phyloP scores from a whole-genome alignment of 2,797 vertebrate genomes.

The Crenichthys baileyi region DNA sequence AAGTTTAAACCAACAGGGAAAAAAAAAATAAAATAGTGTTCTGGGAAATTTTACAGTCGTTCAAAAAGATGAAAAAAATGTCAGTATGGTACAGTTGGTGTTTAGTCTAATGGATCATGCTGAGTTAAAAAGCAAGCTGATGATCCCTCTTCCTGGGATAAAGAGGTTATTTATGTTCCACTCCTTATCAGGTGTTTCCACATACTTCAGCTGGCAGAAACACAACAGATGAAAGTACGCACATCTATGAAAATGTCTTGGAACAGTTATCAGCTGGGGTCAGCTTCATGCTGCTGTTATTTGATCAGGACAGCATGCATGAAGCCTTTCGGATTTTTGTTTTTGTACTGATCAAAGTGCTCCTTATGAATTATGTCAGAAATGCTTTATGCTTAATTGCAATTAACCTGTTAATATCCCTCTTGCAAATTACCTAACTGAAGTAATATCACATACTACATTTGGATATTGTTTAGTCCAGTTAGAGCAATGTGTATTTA shows the following conservation, averaged over 20 bases:
- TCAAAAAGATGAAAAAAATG: not conserved
- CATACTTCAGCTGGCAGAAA: conserved; percentile 7
- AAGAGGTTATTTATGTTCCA: conserved; percentile 1
- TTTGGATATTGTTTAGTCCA: not conserved
- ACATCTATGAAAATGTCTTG: conserved; percentile 6
- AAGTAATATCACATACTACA: not conserved
- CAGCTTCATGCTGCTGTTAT: conserved; percentile 3
- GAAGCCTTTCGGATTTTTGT: not conserved
- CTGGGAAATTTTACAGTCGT: no score
- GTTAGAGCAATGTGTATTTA: not conserved
- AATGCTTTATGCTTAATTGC: not conserved
- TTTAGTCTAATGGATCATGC: not conserved
- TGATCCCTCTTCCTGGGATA: conserved; percentile 11
- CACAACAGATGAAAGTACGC: conserved; percentile 35
- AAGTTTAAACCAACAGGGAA: not conserved
- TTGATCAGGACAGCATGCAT: not conserved
- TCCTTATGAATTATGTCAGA: no score
- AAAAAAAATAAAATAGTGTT: not conserved
- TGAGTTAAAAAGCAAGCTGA: conserved; percentile 4
- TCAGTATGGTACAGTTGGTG: not conserved
- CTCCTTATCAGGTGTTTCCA: conserved; percentile 42
- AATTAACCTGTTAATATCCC: not conserved
- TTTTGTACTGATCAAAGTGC: no score
- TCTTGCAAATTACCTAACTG: not conserved
- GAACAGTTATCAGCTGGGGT: not conserved